These are phyloP conservation scores for Phylloscopus whistleri DNA, from an alignment of 2,113 vertebrate species.

Conservation along the genomic window DNA sequence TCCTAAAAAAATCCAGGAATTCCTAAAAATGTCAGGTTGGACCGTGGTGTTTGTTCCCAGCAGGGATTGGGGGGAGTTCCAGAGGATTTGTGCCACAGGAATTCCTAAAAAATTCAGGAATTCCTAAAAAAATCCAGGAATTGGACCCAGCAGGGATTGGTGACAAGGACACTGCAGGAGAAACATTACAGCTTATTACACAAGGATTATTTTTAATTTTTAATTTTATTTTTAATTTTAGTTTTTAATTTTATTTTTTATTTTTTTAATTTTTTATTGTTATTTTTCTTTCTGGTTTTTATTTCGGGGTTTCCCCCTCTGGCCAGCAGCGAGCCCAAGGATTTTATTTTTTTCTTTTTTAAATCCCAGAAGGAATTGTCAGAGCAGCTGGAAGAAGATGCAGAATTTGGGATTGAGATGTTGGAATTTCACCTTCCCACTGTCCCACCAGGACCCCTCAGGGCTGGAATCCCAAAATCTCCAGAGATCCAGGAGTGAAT, in stretches of 20 bases:
- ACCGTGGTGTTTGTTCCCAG: too few species aligned
- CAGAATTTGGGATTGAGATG: background rate
- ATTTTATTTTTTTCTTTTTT: background rate
- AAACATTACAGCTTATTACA: background rate
- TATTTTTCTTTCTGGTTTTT: background rate
- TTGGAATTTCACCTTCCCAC: background rate
- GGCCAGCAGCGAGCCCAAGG: too few species aligned
- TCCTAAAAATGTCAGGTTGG: too few species aligned
- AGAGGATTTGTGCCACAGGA: background rate
- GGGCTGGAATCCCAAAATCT: background rate
- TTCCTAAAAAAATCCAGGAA: background rate
- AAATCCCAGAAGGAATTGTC: background rate
- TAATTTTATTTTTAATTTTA: background rate
- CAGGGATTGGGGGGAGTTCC: background rate
- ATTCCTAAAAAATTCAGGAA: background rate
- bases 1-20: background rate
- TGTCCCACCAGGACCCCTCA: background rate
- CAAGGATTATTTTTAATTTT: background rate
- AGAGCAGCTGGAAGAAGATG: background rate
- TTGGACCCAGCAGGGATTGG: background rate
- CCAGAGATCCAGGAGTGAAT: background rate
- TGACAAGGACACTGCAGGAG: background rate
- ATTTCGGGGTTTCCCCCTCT: background rate
- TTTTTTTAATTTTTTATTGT: background rate
- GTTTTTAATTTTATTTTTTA: background rate